Base-by-base conservation (phyloP, 23 tunicate species). In the Halocynthia aurantium region DNA sequence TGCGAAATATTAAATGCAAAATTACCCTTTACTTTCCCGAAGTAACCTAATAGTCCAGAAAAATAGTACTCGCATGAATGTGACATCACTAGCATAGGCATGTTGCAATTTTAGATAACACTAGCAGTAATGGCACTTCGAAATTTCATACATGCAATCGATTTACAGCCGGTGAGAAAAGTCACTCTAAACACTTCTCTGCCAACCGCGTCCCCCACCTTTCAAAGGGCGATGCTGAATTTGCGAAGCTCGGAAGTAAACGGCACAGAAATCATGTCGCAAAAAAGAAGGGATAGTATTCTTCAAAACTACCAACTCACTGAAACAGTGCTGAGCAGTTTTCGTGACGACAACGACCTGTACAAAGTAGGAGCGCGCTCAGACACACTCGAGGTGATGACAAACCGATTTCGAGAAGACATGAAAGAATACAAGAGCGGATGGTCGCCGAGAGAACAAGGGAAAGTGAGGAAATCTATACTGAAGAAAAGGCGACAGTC, bases 171-270 rank as follows among this genome's bases (percentile, higher is more conserved):
- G 50, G 72, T 54, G 9, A 84, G 84, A 13, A 89, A 76, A 51
- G 88, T 89, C 7, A 83, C 76, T 60, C 52, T 89, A 20, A 89
- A 89, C 81, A 89, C 88, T 0, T 64, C 81, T 52, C 77, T 89
- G 6, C 96, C 96, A 18, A 54, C 80, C 22, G 96, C 85, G 5
- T 89, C 96, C 6, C 96, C 96, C 12, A 81, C 96, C 0, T 89
- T 89, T 80, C 96, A 89, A 80, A 67, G 96, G 31, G 88, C 88
- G 22, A 84, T 89, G 96, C 74, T 84, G 62, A 84, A 85, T 6
- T 75, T 66, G 71, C 69, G 72, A 15, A 15, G 20, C 6, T 58
- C 78, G 11, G 51, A 71, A 15, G 77, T 57, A 55, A 71, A 77
- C 22, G 22, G 52, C 21, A 22, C 77, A 7, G 68, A 82, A 71